Percentiles rank a stretch among this genome's conserved stretches.
Evolutionary conservation across 1,140 invertebrate species (phyloP).

Genomic region (Drosophila watanabei): DNA sequence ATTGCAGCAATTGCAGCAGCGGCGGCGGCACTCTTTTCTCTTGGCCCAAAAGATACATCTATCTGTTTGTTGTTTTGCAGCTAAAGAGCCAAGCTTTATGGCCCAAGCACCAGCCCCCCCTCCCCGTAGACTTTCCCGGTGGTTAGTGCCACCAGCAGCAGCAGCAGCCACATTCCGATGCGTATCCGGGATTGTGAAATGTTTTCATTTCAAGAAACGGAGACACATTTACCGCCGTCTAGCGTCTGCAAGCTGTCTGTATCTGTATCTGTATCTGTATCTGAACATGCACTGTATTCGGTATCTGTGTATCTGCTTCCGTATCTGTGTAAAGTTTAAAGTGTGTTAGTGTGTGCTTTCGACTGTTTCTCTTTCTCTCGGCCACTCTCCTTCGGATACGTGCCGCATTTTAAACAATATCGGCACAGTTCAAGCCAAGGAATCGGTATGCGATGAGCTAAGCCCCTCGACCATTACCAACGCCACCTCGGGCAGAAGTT

Average conservation of each 20-base stretch:
- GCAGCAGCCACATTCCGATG: conserved; percentile 72
- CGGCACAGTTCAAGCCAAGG: conserved; percentile 52
- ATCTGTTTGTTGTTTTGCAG: conserved; percentile 38
- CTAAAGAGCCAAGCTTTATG: conserved; percentile 61
- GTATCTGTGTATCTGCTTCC: conserved; percentile 15
- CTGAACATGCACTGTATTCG: conserved; percentile 15
- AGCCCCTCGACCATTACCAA: conserved; percentile 7
- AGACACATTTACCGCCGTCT: conserved; percentile 69
- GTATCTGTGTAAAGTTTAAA: not conserved
- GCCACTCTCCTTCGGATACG: conserved; percentile 70
- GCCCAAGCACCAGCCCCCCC: conserved; percentile 25
- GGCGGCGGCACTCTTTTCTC: conserved; percentile 21
- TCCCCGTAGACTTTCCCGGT: conserved; percentile 23
- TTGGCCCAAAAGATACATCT: conserved; percentile 26
- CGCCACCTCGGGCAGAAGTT: conserved; percentile 31
- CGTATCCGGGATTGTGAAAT: conserved; percentile 84
- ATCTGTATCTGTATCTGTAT: conserved; percentile 30
- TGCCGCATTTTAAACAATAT: conserved; percentile 77
- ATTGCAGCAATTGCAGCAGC: conserved; percentile 43
- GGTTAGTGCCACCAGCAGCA: conserved; percentile 40
- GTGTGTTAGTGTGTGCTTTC: conserved; percentile 3
- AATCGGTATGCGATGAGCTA: conserved; percentile 52
- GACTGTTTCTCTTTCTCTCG: conserved; percentile 52
- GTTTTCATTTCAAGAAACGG: conserved; percentile 76
- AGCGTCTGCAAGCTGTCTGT: conserved; percentile 74